These are phyloP conservation scores for Puffinus mauretanicus DNA, from an alignment of 2,113 vertebrate genomes.

Conservation along the genomic window DNA sequence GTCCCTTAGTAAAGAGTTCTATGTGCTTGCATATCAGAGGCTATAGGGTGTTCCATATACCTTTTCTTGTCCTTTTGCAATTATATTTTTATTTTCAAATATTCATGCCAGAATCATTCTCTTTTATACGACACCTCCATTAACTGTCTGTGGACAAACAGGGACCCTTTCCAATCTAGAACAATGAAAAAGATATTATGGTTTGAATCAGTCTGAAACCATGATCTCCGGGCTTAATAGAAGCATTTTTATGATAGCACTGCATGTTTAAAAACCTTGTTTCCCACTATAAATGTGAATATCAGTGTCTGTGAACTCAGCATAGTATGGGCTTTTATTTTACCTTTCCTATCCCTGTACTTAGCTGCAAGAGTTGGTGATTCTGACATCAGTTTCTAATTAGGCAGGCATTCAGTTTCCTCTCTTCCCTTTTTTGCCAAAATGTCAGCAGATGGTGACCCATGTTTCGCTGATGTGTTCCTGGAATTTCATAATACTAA, in stretches of 20 bases:
- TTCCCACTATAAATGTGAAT: background rate
- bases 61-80: background rate
- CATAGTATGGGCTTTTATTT: background rate
- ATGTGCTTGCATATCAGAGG: rapidly evolving
- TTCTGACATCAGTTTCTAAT: slow-evolving; percentile 4
- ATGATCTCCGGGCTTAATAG: rapidly evolving
- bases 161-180: background rate
- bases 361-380: background rate
- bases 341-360: background rate
- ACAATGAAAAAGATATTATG: background rate
- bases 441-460: slow-evolving; percentile 42
- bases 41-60: no score
- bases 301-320: background rate
- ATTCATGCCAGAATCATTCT: background rate
- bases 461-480: slow-evolving; percentile 2
- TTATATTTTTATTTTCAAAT: background rate
- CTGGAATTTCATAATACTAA: slow-evolving; percentile 26
- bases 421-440: background rate
- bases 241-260: background rate
- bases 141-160: background rate
- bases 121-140: background rate
- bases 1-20: background rate
- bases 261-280: background rate
- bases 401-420: background rate
- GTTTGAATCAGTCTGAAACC: background rate